Evolutionary conservation across 1,140 invertebrate species (phyloP), one percentile per base, ranked within the genome.

Genomic region (Vanessa tameamea): DNA sequence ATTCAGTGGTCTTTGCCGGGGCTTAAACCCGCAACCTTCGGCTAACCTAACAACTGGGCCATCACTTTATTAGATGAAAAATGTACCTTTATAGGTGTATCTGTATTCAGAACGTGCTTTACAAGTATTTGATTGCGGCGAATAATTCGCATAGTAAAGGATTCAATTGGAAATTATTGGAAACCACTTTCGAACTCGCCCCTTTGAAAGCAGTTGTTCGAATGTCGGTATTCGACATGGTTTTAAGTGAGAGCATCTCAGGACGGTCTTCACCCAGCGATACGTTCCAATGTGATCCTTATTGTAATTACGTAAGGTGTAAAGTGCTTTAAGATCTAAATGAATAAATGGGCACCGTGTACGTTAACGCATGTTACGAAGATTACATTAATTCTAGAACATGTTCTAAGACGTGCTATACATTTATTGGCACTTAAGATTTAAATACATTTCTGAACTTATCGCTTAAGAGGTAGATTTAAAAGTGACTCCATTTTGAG

Each of bases 361-460:
- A 75, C 59, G 64, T 69, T 66, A 59, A 66, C 50, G 51, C 64
- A 57, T 70, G 68, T 70, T 59, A 47, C 2, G 63, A 59, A 64
- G 63, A 70, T 70, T 66, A 65, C 43, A 75, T 75, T 75, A 73
- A 75, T 75, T 75, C 73, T 16, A 59, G 59, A 75, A 53, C 67
- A 70, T 69, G 63, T 55, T 66, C 51, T 15, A 72, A 72, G 53
- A 72, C 61, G 64, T 31, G 43, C 63, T 37, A 59, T 57, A 65
- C 64, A 53, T 72, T 72, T 65, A 72, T 70, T 64, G 69, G 55
- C 15, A 59, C 55, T 59, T 73, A 64, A 73, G 64, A 64, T 68
- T 73, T 64, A 66, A 64, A 59, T 67, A 53, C 47, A 68, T 73
- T 43, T 53, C 14, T 64, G n/a, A 12, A 12, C 12, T 15, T 64